These are phyloP conservation scores for Phylloscopus whistleri DNA, from an alignment of 2,113 vertebrate species.

Conservation along the genomic window DNA sequence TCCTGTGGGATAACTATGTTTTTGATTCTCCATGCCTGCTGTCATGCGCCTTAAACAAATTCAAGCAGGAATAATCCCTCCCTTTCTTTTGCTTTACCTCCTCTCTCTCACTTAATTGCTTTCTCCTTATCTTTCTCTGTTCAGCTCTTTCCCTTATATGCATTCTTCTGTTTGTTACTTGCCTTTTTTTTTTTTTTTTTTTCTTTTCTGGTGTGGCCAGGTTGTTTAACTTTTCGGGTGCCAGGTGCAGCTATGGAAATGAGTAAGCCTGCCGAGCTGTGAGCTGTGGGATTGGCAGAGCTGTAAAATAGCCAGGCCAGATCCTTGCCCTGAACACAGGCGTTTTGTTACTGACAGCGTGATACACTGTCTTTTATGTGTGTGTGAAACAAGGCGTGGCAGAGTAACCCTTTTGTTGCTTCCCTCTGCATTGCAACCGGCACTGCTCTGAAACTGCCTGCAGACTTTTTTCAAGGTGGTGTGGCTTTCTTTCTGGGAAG, in stretches of 20 bases:
- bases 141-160: not conserved
- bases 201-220: rapidly evolving
- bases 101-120: not conserved
- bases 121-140: not conserved
- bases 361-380: not conserved
- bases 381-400: slow-evolving; percentile 24
- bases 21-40: not conserved
- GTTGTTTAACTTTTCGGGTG: not conserved
- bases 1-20: rapidly evolving
- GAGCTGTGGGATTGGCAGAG: not conserved
- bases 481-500: not conserved
- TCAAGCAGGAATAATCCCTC: not conserved
- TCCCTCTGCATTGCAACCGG: not conserved
- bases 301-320: not conserved
- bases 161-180: not conserved
- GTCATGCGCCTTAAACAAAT: not conserved
- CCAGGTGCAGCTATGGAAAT: not conserved
- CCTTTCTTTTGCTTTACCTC: not conserved
- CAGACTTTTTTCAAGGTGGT: not conserved
- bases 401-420: not conserved
- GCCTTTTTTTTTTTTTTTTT: not conserved
- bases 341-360: not conserved
- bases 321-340: not conserved
- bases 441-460: not conserved
- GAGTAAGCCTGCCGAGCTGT: not conserved